Base-by-base conservation (phyloP, 2,113 vertebrate species). In the Mixornis gularis region DNA sequence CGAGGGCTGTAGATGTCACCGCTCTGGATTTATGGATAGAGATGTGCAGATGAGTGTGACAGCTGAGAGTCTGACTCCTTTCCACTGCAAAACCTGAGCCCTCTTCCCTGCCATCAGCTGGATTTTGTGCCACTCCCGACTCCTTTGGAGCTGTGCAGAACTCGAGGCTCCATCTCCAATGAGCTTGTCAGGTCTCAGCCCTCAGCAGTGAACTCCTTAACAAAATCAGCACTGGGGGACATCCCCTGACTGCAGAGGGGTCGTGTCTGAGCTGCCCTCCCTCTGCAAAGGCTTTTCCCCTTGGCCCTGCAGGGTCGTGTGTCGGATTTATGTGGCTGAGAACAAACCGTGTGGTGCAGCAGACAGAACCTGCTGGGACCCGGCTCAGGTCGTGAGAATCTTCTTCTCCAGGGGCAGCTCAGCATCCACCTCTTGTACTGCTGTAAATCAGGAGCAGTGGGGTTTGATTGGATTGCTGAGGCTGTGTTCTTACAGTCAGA, bases 1-100 rank as follows among this genome's bases (percentile, higher is more conserved):
- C 2, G 43, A 86, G 77, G 92, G 92, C 89, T 80, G 5, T 26
- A 3, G 93, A 46, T 95, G 91, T 64, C 93, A 79, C 48, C 1
- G 29, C 65, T 64, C 66, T 55, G 78, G 86, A 55, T 90, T 32
- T 59, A 66, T 81, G 94, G 94, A 89, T 78, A 43, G 89, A 89
- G 90, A 85, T 18, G 17, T 81, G 36, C 58, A 71, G 65, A 90
- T 79, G 72, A 84, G 73, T 13, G 65, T 84, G 81, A 87, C 94
- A 89, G 87, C 72, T 56, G 84, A 9, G 36, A 4, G 43, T 14
- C 88, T 79, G 71, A 64, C 73, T 51, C 83, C 63, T 24, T 79
- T 26, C 87, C 84, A 65, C 38, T 30, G 71, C 91, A 78, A 74
- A 84, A 62, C n/a, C 65, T 44, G 69, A 89, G 51, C 65, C 78